A percentile compares a stretch with the other conserved stretches of the same genome.
Evolutionary conservation across 2,888 invertebrate species (phyloP).

Genomic region (Parnassius orleans): DNA sequence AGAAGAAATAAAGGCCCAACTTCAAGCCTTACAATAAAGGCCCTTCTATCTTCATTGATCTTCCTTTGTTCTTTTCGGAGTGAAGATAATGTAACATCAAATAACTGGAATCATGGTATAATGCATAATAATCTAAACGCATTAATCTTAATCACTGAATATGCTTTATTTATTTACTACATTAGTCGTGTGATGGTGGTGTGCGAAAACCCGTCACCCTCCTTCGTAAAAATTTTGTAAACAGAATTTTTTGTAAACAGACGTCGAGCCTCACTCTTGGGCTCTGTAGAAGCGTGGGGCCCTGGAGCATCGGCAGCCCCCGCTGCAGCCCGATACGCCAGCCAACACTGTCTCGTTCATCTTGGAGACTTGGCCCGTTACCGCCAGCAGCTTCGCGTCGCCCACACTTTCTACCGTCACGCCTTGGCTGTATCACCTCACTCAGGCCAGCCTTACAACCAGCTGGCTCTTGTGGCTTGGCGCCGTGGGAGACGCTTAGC

Average conservation of each 20-base stretch:
- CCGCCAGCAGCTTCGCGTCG: conserved; percentile 88
- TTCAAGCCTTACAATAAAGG: no score
- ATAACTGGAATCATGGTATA: no score
- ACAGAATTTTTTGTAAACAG: conserved; percentile 37
- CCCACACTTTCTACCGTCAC: conserved; percentile 92
- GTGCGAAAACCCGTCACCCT: no score
- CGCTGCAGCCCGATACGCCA: conserved; percentile 88
- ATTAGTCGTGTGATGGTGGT: no score
- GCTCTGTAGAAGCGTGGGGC: conserved; percentile 70
- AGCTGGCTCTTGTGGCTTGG: conserved; percentile 90
- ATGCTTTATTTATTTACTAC: no score
- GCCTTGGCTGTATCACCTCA: conserved; percentile 87
- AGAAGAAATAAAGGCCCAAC: no score
- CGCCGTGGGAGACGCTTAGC: conserved; percentile 90
- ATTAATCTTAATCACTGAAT: no score
- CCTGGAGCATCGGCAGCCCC: conserved; percentile 41
- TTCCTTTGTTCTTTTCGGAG: no score
- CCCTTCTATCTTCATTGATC: no score
- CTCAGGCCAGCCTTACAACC: conserved; percentile 94
- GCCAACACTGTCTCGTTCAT: conserved; percentile 94
- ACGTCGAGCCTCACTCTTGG: conserved; percentile 67
- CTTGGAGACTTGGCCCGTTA: conserved; percentile 93
- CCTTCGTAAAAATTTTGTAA: no score
- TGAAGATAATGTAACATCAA: no score
- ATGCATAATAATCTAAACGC: no score